Base-by-base conservation (phyloP, 2,797 vertebrate species). In the Uromys caudimaculatus region DNA sequence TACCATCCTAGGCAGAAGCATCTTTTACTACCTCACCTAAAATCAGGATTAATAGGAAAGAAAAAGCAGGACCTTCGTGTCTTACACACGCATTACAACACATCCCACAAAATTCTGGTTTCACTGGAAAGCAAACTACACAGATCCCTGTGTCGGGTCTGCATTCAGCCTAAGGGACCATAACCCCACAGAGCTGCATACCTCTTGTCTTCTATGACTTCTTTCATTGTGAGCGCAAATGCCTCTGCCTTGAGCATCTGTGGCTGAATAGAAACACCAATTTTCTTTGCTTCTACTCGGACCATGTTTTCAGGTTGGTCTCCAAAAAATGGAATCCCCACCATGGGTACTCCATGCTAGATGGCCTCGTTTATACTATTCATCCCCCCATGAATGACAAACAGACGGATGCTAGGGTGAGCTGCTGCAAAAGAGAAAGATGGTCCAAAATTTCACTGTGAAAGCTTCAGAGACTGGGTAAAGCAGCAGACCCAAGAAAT, bases 361-460 rank as follows among this genome's bases (percentile, higher is more conserved):
- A 99, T 98, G 2, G 98, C 98, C 97, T 99, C 98, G 38, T 98
- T 98, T 50, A 99, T 69, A 85, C 99, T 99, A 95, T 99, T 99
- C 41, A 99, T 92, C 19, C 98, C 99, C 6, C 99, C 98, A 7
- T 99, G 99, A 19, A 98, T 99, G 88, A 99, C 97, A 44, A 99
- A 98, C 35, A 99, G 98, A 56, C 97, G 78, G 1, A 84, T 97
- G 69, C 97, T 98, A 35, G 98, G 95, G 81, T 99, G 99, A 17
- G 98, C 98, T 97, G 41, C 93, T 98, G 62, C 0, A 90, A 87
- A 77, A 71, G 58, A 94, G 10, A 77, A 92, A 75, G 2, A 93
- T 6, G 27, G 6, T 1, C 9, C 23, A 75, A 56, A 7, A 52
- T 44, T 24, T 93, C 44, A 94, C 56, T 2, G 7, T 44, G 44